Evolutionary conservation across 92 coral and sea anemone species (phyloP).

Genomic region (Porites cylindrica): DNA sequence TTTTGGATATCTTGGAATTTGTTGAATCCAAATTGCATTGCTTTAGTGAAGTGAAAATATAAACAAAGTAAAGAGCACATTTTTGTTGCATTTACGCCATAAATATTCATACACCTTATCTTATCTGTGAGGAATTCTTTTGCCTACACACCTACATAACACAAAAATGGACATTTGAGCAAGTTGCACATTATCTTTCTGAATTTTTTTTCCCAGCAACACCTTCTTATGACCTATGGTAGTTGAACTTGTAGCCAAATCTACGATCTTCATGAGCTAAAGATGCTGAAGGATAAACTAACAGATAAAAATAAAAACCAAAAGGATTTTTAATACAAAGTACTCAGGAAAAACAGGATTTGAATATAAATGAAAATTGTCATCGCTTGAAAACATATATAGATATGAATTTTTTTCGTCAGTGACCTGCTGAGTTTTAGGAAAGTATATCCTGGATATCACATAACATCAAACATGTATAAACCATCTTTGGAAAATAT

Average conservation of each 20-base stretch:
- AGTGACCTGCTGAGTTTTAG: constrained; percentile 43
- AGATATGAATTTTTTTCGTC: constrained; percentile 4
- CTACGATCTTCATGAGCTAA: constrained; percentile 14
- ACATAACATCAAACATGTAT: constrained; percentile 27
- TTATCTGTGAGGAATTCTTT: constrained; percentile 18
- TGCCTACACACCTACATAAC: neutral
- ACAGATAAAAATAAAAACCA: neutral
- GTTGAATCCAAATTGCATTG: neutral
- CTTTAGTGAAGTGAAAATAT: neutral
- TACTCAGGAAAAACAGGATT: constrained; percentile 36
- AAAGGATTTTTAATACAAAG: constrained; percentile 7
- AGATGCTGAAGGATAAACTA: neutral
- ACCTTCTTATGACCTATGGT: constrained; percentile 2
- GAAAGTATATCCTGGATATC: constrained; percentile 3
- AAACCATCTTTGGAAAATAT: constrained; percentile 11
- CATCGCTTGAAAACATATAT: constrained; percentile 12
- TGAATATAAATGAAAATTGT: constrained; percentile 50
- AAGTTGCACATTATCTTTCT: constrained; percentile 7
- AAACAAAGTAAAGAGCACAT: neutral
- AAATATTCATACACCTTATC: constrained; percentile 34
- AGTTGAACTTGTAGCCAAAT: constrained; percentile 29
- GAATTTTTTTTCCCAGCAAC: constrained; percentile 20
- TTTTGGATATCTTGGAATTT: neutral
- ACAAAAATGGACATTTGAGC: constrained; percentile 10
- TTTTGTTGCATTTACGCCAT: constrained; percentile 26